Evolutionary conservation across 2,113 vertebrate genomes (phyloP).

Genomic region (Smithornis capensis): DNA sequence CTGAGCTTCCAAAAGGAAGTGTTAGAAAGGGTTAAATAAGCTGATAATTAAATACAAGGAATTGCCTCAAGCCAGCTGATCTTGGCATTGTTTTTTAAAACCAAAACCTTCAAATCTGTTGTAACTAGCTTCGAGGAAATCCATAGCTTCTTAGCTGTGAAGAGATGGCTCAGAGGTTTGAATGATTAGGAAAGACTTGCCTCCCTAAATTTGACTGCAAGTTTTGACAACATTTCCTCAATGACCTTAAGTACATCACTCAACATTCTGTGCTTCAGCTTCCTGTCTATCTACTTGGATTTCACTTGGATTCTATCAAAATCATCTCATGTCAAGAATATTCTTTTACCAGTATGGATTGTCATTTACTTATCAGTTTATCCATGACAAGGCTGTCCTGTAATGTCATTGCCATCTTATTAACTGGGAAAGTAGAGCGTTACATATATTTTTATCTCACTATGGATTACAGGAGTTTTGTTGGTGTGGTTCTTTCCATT

Average conservation of each 20-base stretch:
- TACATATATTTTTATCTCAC: conserved; percentile 28
- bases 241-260: conserved; percentile 14
- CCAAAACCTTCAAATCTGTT: background rate
- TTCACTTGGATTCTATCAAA: background rate
- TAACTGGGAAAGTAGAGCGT: background rate
- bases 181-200: background rate
- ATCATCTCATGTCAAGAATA: background rate
- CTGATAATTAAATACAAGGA: background rate
- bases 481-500: background rate
- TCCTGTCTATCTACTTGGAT: background rate
- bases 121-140: background rate
- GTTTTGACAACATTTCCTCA: background rate
- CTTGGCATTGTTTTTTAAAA: background rate
- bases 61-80: background rate
- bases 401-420: conserved; percentile 14
- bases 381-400: conserved; percentile 20
- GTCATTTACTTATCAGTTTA: conserved; percentile 35
- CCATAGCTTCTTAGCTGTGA: background rate
- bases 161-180: background rate
- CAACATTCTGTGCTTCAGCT: background rate
- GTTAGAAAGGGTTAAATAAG: background rate
- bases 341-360: background rate
- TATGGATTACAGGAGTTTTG: background rate
- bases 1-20: background rate
- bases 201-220: background rate